Percentiles rank a stretch among this genome's conserved stretches.
phyloP scores from a whole-genome alignment of 1,140 invertebrate species.

The Phenacoccus solenopsis region DNA sequence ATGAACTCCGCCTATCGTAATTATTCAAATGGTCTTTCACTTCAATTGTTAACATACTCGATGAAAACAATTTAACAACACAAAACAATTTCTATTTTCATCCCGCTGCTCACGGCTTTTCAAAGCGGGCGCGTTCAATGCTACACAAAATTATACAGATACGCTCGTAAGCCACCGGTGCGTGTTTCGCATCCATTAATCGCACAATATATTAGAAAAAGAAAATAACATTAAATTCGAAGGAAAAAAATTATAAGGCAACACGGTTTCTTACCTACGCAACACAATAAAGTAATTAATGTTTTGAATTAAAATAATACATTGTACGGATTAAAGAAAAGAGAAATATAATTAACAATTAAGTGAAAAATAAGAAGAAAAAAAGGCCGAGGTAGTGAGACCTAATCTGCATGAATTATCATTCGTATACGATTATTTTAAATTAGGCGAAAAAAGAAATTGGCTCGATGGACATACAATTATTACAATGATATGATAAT shows the following conservation, averaged over 20 bases:
- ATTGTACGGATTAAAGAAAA: not conserved
- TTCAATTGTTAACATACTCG: not conserved
- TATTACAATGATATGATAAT: slow-evolving; percentile 3
- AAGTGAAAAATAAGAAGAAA: not conserved
- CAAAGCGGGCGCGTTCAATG: not conserved
- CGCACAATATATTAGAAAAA: not conserved
- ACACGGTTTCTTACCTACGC: not conserved
- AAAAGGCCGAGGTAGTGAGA: not conserved
- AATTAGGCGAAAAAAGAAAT: not conserved
- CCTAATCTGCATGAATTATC: not conserved
- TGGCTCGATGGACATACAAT: not conserved
- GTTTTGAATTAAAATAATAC: not conserved
- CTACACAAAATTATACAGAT: not conserved
- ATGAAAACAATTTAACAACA: not conserved
- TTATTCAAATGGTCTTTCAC: not conserved
- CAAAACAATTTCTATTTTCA: not conserved
- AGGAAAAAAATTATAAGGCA: not conserved
- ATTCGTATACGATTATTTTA: not conserved
- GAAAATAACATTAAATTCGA: no score
- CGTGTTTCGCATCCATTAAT: not conserved
- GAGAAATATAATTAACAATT: not conserved
- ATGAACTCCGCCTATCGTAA: not conserved
- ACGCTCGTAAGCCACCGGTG: not conserved
- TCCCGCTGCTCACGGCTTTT: not conserved
- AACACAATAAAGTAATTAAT: not conserved